These are phyloP conservation scores for Holotrichia oblita DNA, from an alignment of 1,140 invertebrate genomes.

Conservation along the genomic window DNA sequence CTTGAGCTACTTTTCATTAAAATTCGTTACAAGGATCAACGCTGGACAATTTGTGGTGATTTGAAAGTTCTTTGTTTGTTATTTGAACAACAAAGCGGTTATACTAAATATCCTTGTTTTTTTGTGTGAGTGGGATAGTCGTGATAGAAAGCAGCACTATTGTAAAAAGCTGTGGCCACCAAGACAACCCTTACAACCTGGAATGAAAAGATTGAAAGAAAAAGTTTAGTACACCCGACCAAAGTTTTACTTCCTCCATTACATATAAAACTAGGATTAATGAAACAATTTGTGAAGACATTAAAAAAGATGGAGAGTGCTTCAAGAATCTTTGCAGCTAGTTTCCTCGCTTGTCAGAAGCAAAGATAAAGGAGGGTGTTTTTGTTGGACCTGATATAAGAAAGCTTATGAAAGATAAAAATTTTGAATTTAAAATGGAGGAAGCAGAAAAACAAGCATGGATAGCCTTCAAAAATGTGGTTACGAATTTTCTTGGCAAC, in stretches of 20 bases:
- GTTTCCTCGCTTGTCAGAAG: slow-evolving; percentile 47
- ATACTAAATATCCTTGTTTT: no score
- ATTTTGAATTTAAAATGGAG: slow-evolving; percentile 44
- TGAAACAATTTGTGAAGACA: slow-evolving; percentile 58
- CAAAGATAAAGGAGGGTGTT: slow-evolving; percentile 53
- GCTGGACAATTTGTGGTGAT: no score
- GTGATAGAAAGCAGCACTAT: no score
- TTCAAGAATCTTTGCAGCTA: slow-evolving; percentile 48
- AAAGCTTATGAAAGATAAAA: slow-evolving; percentile 46
- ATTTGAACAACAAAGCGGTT: no score
- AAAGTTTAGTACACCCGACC: slow-evolving; percentile 43
- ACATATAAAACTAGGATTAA: slow-evolving; percentile 56
- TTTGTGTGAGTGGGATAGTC: no score
- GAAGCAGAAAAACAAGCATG: slow-evolving; percentile 43
- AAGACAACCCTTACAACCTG: neutral
- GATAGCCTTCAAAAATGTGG: slow-evolving; percentile 41
- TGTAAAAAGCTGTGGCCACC: neutral
- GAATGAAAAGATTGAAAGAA: neutral
- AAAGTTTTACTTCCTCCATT: slow-evolving; percentile 52
- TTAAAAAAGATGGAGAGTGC: slow-evolving; percentile 44
- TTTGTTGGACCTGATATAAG: slow-evolving; percentile 54
- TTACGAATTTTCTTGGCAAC: slow-evolving; percentile 44
- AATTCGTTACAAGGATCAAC: no score
- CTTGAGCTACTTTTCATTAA: no score
- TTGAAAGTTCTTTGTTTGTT: no score